Percentiles rank a stretch among this genome's conserved stretches.
These are phyloP conservation scores for Apocheima hispidaria DNA, from an alignment of 2,888 invertebrate genomes.

Conservation along the genomic window DNA sequence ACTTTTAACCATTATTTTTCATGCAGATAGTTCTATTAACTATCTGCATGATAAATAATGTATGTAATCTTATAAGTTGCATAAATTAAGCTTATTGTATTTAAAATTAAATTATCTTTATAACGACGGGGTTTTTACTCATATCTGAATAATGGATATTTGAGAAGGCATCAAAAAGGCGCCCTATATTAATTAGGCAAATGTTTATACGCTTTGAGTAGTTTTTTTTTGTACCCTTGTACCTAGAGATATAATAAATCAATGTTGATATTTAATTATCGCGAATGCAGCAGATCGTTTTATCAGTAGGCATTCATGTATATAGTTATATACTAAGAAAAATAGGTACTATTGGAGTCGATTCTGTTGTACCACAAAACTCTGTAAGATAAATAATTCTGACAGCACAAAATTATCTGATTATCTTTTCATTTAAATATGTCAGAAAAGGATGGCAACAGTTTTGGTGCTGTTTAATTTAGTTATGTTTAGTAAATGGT, in stretches of 20 bases:
- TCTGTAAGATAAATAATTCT: no score
- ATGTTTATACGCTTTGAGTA: conserved; percentile 9
- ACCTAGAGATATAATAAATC: conserved; percentile 26
- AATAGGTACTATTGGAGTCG: no score
- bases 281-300: conserved; percentile 14
- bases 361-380: no score
- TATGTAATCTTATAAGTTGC: conserved; percentile 19
- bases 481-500: no score
- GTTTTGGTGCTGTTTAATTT: no score
- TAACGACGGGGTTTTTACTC: conserved; percentile 7
- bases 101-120: conserved; percentile 5
- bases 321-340: not conserved
- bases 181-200: conserved; percentile 20
- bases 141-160: conserved; percentile 14
- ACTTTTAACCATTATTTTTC: conserved; percentile 22
- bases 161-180: conserved; percentile 6
- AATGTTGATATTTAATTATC: conserved; percentile 30
- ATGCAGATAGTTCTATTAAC: conserved; percentile 18
- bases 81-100: conserved; percentile 13
- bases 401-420: no score
- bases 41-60: no score
- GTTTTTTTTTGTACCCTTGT: conserved; percentile 16
- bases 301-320: conserved; percentile 12
- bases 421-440: no score
- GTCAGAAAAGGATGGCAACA: no score